phyloP scores from a whole-genome alignment of 2,797 vertebrate species.

The Pangasius mekongensis region DNA sequence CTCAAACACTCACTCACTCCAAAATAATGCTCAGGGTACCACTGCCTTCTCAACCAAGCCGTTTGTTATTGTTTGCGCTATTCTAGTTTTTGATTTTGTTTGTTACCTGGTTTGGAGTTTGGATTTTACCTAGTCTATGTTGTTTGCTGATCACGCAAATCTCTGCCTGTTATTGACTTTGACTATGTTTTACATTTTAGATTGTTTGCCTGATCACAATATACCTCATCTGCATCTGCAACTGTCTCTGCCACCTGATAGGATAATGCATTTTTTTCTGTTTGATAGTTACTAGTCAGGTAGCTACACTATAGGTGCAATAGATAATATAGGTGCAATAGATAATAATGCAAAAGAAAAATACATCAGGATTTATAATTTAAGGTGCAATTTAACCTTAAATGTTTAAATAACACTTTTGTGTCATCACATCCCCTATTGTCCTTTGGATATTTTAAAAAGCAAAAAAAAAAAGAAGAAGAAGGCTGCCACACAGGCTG shows the following conservation, averaged over 20 bases:
- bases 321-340: no score
- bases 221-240: neutral
- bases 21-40: neutral
- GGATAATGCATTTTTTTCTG: neutral
- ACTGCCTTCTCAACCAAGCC: neutral
- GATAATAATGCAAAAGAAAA: no score
- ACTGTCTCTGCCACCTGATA: neutral
- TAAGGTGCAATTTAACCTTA: neutral
- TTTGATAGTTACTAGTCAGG: neutral
- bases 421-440: neutral
- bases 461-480: neutral
- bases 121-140: neutral
- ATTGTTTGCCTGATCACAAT: neutral
- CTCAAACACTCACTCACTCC: neutral
- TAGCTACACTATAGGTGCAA: neutral
- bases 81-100: neutral
- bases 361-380: no score
- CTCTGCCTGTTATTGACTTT: neutral
- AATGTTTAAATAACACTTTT: neutral
- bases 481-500: neutral
- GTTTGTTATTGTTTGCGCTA: neutral
- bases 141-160: neutral
- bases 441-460: neutral
- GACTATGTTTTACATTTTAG: neutral
- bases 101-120: no score